Percentiles rank a stretch among this genome's conserved stretches.
Evolutionary conservation across 2,113 vertebrate species (phyloP).

Genomic region (Vidua macroura): DNA sequence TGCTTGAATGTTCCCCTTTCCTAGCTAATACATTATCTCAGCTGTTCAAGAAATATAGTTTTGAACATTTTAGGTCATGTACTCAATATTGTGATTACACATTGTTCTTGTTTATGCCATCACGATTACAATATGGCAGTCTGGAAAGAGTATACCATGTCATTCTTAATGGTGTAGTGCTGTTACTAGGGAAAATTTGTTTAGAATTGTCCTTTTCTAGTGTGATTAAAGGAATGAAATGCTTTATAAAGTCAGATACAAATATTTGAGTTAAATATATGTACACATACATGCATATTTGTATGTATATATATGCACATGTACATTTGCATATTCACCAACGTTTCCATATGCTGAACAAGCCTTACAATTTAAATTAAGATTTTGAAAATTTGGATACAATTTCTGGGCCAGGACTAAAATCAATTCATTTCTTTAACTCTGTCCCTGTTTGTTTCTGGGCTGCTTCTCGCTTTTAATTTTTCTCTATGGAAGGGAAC

Average conservation of each 20-base stretch:
- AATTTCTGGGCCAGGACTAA: neutral
- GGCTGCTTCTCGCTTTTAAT: fast-evolving
- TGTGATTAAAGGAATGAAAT: neutral
- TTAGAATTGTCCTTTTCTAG: neutral
- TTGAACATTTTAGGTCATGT: neutral
- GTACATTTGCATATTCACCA: neutral
- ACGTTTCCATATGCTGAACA: neutral
- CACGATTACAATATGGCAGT: neutral
- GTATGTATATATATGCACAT: fast-evolving
- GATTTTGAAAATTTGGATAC: neutral
- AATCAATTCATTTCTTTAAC: neutral
- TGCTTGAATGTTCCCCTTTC: neutral
- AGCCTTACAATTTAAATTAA: neutral
- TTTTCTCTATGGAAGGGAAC: neutral
- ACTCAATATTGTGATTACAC: neutral
- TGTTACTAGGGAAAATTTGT: neutral
- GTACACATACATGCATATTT: neutral
- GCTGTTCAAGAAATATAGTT: neutral
- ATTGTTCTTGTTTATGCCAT: neutral
- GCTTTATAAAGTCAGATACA: neutral
- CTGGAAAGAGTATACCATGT: neutral
- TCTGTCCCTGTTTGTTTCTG: neutral
- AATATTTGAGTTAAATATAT: neutral
- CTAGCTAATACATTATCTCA: neutral
- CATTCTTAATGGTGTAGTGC: neutral